Base-by-base conservation (phyloP, 2,113 vertebrate genomes). In the Dendropsophus ebraccatus region DNA sequence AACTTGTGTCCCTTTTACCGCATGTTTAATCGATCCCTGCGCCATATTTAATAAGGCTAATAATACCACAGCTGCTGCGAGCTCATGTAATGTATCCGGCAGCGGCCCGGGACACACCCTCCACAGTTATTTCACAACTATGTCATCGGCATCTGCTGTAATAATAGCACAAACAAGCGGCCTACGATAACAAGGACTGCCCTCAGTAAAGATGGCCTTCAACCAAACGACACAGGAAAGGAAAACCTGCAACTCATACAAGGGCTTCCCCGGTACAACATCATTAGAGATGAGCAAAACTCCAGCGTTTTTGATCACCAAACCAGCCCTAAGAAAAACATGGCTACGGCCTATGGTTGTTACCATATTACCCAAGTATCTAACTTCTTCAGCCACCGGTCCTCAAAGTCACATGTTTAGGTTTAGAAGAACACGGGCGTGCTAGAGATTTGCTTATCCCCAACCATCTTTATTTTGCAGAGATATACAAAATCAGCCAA, bases 181-280 rank as follows among this genome's bases (percentile, higher is more conserved):
- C 54, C 37, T 10, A 37, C 17, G 4, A 45, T 37, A 62, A 30
- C 14, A 9, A 56, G 10, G n/a, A 32, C 28, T 81, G 78, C 78
- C 78, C 78, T 81, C 56, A 81, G 12, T 25, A 62, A 65, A 81
- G 56, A 81, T 81, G 78, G 78, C 78, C n/a, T n/a, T n/a, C n/a
- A n/a, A n/a, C n/a, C n/a, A n/a, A n/a, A n/a, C n/a, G n/a, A n/a
- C n/a, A n/a, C n/a, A n/a, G n/a, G n/a, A n/a, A n/a, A n/a, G n/a
- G n/a, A n/a, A n/a, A n/a, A n/a, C n/a, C n/a, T n/a, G n/a, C n/a
- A n/a, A n/a, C n/a, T n/a, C n/a, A n/a, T n/a, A n/a, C n/a, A n/a
- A n/a, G n/a, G n/a, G n/a, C n/a, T n/a, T n/a, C n/a, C n/a, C n/a
- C n/a, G n/a, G n/a, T n/a, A n/a, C n/a, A n/a, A n/a, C n/a, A n/a